Conservation (phyloP, 2,797 vertebrate genomes). For the Takifugu ocellatus region DNA sequence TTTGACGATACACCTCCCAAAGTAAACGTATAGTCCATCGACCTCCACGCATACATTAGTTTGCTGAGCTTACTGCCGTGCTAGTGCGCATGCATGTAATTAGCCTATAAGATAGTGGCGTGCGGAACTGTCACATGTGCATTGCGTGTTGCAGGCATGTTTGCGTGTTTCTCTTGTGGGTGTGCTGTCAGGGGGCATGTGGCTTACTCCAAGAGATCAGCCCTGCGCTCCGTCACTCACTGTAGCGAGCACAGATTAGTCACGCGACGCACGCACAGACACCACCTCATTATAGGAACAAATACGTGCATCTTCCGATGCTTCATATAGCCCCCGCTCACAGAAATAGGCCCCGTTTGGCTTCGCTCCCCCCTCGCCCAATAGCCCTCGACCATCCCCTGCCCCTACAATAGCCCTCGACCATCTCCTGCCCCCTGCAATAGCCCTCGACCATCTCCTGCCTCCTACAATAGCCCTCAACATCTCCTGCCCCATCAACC, state of each 20-base stretch:
- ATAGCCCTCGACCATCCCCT: slow-evolving; percentile 3
- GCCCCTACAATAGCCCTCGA: not conserved
- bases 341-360: not conserved
- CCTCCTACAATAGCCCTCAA: not conserved
- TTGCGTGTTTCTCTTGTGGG: slow-evolving; percentile 60
- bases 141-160: slow-evolving; percentile 58
- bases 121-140: slow-evolving; percentile 52
- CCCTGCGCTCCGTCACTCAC: slow-evolving; percentile 51
- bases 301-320: slow-evolving; percentile 31
- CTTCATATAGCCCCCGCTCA: slow-evolving; percentile 13
- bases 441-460: not conserved
- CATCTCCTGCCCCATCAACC: not conserved
- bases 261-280: slow-evolving; percentile 44
- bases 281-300: slow-evolving; percentile 8
- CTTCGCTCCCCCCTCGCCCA: slow-evolving; percentile 24
- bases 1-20: not conserved
- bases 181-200: slow-evolving; percentile 60
- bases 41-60: not conserved
- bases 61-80: not conserved
- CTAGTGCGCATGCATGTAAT: slow-evolving; percentile 27
- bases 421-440: slow-evolving; percentile 13
- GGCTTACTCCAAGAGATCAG: slow-evolving; percentile 64
- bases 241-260: slow-evolving; percentile 61
- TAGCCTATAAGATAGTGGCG: slow-evolving; percentile 37
- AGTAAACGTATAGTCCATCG: not conserved